Conservation (phyloP, 2,888 invertebrate species). For the Bimastos eiseni region DNA sequence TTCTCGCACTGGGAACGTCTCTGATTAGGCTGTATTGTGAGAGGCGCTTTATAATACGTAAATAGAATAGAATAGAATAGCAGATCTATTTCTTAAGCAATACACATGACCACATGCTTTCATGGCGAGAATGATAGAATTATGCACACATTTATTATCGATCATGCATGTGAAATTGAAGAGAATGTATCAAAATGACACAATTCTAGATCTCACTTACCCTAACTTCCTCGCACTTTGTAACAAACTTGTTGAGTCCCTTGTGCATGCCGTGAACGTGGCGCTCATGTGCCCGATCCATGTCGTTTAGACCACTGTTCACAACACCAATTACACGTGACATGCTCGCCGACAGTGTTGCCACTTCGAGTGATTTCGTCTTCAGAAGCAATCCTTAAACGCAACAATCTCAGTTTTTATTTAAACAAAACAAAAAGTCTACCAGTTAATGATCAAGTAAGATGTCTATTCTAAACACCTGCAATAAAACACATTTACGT, state of each 20-base stretch:
- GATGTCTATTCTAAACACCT: not conserved
- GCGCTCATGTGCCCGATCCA: conserved; percentile 23
- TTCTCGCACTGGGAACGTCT: too few relatives aligned
- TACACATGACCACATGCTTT: too few relatives aligned
- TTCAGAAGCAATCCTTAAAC: conserved; percentile 24
- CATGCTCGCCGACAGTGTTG: conserved; percentile 17
- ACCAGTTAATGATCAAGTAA: not conserved
- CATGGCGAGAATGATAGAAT: not conserved
- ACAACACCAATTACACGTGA: conserved; percentile 20
- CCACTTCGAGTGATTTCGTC: conserved; percentile 13
- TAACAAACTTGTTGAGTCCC: conserved; percentile 17
- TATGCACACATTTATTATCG: not conserved
- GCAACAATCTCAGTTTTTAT: not conserved
- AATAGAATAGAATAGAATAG: too few relatives aligned
- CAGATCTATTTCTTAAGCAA: too few relatives aligned
- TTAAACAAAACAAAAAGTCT: not conserved
- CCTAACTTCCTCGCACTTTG: conserved; percentile 7
- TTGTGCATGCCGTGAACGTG: conserved; percentile 31
- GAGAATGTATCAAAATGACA: not conserved
- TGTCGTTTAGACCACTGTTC: conserved; percentile 13
- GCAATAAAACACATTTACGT: too few relatives aligned
- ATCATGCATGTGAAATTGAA: not conserved
- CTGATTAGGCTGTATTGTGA: too few relatives aligned
- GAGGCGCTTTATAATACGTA: too few relatives aligned
- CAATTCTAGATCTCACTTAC: not conserved